Evolutionary conservation across 2,888 invertebrate species (phyloP), one percentile per base, ranked within the genome.

Genomic region (Metalampra italica): DNA sequence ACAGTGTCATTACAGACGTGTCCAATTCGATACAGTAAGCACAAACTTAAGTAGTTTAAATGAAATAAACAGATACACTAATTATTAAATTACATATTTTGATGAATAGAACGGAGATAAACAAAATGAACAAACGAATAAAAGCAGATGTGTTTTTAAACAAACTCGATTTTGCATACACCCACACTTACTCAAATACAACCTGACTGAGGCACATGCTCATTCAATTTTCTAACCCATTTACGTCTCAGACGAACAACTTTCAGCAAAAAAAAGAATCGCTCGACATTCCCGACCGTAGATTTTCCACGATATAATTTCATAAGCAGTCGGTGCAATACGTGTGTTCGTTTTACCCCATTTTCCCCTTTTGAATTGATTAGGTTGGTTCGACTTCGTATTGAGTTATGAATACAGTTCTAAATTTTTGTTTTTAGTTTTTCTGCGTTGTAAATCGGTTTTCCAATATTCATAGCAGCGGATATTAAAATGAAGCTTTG

Each of bases 211-310:
- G 72, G 74, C 72, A 75, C 71, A 75, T 68, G 74, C 71, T 86
- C 83, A 88, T 84, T 87, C 86, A 87, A 88, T 89, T 89, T 89
- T 88, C 88, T 88, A 89, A 89, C 88, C 88, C 88, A 89, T 88
- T 89, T 89, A 83, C 85, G 79, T 78, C 81, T 78, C 85, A 86
- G 87, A 85, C 85, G 78, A 64, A 78, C 76, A 75, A 75, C 74
- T 74, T 74, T 75, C 69, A 68, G 66, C 66, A 60, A 67, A 70
- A 75, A 71, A 55, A 50, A 36, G 41, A 42, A 47, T 30, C 32
- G 47, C 37, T 32, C 77, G 66, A 74, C 73, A 74, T 77, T 60
- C 55, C 62, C 59, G 66, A 71, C 77, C 75, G 81, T 79, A 77
- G 80, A 82, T 82, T 85, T 84, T 82, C 77, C 77, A 73, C 82